Evolutionary conservation across 2,888 invertebrate genomes (phyloP).

Genomic region (Archips xylosteana): DNA sequence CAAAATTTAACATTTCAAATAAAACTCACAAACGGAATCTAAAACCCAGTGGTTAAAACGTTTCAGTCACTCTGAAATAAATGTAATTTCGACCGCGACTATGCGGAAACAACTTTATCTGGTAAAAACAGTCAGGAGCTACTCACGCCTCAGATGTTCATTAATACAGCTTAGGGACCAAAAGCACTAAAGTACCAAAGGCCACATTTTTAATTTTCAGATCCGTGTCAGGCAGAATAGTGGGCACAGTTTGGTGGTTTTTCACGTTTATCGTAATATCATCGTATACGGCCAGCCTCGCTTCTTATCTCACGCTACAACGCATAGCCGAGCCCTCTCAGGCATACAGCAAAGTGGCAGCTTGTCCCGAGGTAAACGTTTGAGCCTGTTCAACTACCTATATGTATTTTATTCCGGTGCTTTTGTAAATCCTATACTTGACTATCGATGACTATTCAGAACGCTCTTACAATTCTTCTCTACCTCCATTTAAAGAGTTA

Average conservation of each 20-base stretch:
- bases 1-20: conserved; percentile 23
- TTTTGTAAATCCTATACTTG: not conserved
- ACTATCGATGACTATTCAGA: conserved; percentile 10
- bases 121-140: conserved; percentile 2
- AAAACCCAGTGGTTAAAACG: conserved; percentile 17
- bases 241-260: conserved; percentile 99
- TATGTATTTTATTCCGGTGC: not conserved
- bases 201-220: conserved; percentile 66
- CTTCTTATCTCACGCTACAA: conserved; percentile 97
- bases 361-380: conserved; percentile 68
- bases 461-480: not conserved
- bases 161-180: not conserved
- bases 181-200: not conserved
- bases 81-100: conserved; percentile 28
- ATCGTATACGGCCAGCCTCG: conserved; percentile 98
- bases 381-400: conserved; percentile 2
- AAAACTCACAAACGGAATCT: conserved; percentile 15
- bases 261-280: conserved; percentile 98
- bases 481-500: not conserved
- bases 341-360: conserved; percentile 63
- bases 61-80: conserved; percentile 31
- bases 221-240: conserved; percentile 95
- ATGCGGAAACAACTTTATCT: conserved; percentile 15
- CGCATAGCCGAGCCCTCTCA: conserved; percentile 96
- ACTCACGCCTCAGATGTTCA: conserved; percentile 2